Percentiles rank a stretch among this genome's conserved stretches.
phyloP scores from a whole-genome alignment of 2,888 invertebrate genomes.

The Napeogenes sylphis region DNA sequence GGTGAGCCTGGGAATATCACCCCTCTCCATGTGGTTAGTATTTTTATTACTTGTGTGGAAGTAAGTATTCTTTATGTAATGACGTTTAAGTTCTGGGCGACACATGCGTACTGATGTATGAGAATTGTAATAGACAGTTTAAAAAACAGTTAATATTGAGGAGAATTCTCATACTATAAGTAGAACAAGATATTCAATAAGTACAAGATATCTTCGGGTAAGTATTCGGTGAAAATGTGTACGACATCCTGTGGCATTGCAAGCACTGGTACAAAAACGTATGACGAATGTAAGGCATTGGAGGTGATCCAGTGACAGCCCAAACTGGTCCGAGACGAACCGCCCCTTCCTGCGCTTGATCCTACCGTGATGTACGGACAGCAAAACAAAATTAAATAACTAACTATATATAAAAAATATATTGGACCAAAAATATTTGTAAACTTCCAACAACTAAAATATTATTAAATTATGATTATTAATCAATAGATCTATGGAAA shows the following conservation, averaged over 20 bases:
- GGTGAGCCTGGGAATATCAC: slow-evolving; percentile 56
- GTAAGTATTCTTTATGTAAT: neutral
- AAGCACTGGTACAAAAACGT: slow-evolving; percentile 20
- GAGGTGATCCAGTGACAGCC: slow-evolving; percentile 37
- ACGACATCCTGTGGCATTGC: neutral
- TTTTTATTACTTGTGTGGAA: neutral
- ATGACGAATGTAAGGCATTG: slow-evolving; percentile 50
- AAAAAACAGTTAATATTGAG: neutral
- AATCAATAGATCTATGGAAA: too few relatives aligned
- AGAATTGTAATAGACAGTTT: neutral
- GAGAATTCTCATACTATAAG: too few relatives aligned
- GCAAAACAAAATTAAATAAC: slow-evolving; percentile 28
- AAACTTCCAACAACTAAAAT: neutral
- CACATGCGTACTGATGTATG: neutral
- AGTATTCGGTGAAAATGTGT: neutral
- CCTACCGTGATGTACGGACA: slow-evolving; percentile 37
- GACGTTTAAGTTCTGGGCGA: neutral
- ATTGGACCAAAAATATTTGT: slow-evolving; percentile 1
- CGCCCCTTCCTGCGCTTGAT: slow-evolving; percentile 69
- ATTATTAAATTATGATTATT: neutral
- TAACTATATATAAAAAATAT: slow-evolving; percentile 6
- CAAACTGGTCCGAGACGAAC: slow-evolving; percentile 65
- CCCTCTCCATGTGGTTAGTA: slow-evolving; percentile 32
- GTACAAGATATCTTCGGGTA: too few relatives aligned
- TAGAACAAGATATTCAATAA: too few relatives aligned